Conservation (phyloP, 2,888 invertebrate genomes). For the Pollenia labialis region DNA sequence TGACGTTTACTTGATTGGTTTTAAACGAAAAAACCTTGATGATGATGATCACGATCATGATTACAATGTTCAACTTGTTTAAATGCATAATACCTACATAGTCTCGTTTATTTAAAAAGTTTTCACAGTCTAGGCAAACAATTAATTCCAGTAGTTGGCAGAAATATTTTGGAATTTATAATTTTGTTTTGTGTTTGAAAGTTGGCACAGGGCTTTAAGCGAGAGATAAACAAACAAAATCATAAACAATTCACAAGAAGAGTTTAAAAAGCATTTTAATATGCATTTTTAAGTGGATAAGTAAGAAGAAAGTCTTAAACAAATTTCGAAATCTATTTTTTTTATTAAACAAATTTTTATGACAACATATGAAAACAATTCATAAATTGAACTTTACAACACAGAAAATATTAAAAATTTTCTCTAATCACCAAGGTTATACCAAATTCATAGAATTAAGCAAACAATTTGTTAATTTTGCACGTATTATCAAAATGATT, state of each 20-base stretch:
- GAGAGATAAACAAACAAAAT: conserved; percentile 29
- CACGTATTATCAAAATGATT: too few relatives aligned
- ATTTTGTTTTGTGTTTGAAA: conserved; percentile 76
- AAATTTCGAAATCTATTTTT: too few relatives aligned
- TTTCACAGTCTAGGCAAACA: conserved; percentile 73
- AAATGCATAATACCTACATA: conserved; percentile 61
- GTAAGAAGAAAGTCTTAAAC: too few relatives aligned
- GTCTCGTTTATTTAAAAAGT: conserved; percentile 62
- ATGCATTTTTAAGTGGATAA: too few relatives aligned
- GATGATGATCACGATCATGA: conserved; percentile 6
- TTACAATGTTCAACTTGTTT: conserved; percentile 28
- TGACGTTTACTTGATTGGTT: conserved; percentile 30
- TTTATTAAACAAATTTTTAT: too few relatives aligned
- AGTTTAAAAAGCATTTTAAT: not conserved
- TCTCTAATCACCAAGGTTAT: too few relatives aligned
- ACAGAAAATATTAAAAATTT: too few relatives aligned
- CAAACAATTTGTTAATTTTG: too few relatives aligned
- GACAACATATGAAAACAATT: too few relatives aligned
- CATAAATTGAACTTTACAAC: too few relatives aligned
- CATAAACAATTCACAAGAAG: conserved; percentile 32
- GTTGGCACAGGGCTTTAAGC: conserved; percentile 16
- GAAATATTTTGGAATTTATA: conserved; percentile 78
- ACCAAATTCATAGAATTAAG: too few relatives aligned
- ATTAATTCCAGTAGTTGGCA: conserved; percentile 82
- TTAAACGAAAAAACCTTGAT: conserved; percentile 22